Conservation (phyloP, 2,113 vertebrate species). For the Cyanocitta stelleri region DNA sequence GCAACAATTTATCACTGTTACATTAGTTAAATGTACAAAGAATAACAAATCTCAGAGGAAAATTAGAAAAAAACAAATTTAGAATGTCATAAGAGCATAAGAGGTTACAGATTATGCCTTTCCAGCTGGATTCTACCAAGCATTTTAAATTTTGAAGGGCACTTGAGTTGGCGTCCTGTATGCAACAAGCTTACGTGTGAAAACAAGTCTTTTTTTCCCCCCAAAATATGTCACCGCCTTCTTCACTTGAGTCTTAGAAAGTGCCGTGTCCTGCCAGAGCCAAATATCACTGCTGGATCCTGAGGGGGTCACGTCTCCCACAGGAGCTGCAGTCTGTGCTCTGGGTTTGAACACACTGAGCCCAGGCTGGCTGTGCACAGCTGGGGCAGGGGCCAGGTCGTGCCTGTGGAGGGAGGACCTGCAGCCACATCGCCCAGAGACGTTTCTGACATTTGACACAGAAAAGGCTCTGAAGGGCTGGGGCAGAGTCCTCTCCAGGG, state of each 20-base stretch:
- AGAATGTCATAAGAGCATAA: not conserved
- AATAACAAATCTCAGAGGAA: not conserved
- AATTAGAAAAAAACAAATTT: not conserved
- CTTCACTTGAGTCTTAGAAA: not conserved
- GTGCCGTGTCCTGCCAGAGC: not conserved
- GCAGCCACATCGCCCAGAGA: not conserved
- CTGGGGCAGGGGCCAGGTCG: not conserved
- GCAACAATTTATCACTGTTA: not conserved
- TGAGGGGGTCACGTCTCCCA: accelerated
- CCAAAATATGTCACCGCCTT: not conserved
- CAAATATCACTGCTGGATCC: not conserved
- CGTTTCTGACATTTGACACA: not conserved
- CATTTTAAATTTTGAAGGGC: not conserved
- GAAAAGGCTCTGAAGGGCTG: not conserved
- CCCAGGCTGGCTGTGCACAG: not conserved
- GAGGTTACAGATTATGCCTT: not conserved
- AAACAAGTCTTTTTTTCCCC: not conserved
- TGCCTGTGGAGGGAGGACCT: not conserved
- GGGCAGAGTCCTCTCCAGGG: not conserved
- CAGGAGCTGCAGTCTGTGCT: not conserved
- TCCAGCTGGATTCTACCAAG: not conserved
- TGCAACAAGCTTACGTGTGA: not conserved
- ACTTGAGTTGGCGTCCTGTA: not conserved
- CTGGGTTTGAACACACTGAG: not conserved
- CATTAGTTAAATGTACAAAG: not conserved